These are phyloP conservation scores for Eilema griseolum DNA, from an alignment of 2,888 invertebrate genomes.

Conservation along the genomic window DNA sequence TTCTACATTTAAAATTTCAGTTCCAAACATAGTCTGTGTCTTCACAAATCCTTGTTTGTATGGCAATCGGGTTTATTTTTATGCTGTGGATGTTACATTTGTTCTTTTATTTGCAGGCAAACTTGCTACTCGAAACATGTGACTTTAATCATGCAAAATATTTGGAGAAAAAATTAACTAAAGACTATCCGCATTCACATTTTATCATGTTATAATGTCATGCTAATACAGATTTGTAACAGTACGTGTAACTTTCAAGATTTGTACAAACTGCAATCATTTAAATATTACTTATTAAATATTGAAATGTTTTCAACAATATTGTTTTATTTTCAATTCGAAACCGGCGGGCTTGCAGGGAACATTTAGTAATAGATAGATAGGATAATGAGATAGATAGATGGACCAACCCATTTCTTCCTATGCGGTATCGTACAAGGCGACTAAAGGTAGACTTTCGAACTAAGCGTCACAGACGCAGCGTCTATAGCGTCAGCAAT, in stretches of 20 bases:
- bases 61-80: no score
- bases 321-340: background rate
- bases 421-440: no score
- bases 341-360: background rate
- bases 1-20: no score
- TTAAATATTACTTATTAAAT: background rate
- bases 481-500: no score
- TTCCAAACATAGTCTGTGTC: no score
- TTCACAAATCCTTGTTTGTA: no score
- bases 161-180: constrained; percentile 61
- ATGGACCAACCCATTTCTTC: no score
- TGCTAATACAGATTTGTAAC: constrained; percentile 15
- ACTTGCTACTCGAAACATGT: constrained; percentile 64
- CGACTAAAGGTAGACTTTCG: no score
- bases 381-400: no score
- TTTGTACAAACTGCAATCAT: background rate
- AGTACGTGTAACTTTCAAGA: background rate
- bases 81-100: no score
- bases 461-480: no score
- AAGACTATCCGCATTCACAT: constrained; percentile 62
- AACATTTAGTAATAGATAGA: no score
- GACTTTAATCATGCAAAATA: constrained; percentile 63
- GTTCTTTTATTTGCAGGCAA: constrained; percentile 54
- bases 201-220: constrained; percentile 51
- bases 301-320: background rate